Base-by-base conservation (phyloP, 2,113 vertebrate species). In the Speoplatyrhinus poulsoni region DNA sequence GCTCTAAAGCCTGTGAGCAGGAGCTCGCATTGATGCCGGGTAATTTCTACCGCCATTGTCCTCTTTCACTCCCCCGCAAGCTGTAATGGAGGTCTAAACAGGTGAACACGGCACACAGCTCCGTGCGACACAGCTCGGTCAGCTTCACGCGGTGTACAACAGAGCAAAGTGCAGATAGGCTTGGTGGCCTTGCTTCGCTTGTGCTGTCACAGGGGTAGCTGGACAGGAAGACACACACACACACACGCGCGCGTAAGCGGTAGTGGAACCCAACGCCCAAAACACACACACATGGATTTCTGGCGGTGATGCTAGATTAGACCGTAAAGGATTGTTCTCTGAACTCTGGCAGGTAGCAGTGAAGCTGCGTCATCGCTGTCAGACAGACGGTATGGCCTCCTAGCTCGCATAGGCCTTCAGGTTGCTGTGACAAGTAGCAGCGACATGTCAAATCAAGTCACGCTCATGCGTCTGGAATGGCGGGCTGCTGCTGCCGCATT, bases 21-120 rank as follows among this genome's bases (percentile, higher is more conserved):
- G 7, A 19, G 58, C 70, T 65, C 9, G 64, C 74, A 65, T 82
- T 75, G 77, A 26, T 84, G 64, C 73, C 56, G 69, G 68, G 80
- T 86, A 67, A 78, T 84, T 73, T 70, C 48, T 59, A 70, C 63
- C 52, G 60, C 65, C 63, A 49, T 76, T 84, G 82, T 85, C 62
- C 10, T 80, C 56, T 67, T 75, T 64, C 66, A 56, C 77, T 47
- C 49, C 26, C 72, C 69, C 69, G 59, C 66, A 13, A 12, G 26
- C 53, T 54, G 12, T 57, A 57, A 57, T 57, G 2, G 16, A 10
- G 56, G 19, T 33, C 19, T 3, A 13, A 33, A 11, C 56, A 58
- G 26, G 56, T 26, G 56, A 6, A 26, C 12, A 58, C 56, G 32
- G 56, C 15, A 33, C 56, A 33, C 56, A 33, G 3, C 26, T 33